These are phyloP conservation scores for Thaleichthys pacificus DNA, from an alignment of 2,797 vertebrate species.

Conservation along the genomic window DNA sequence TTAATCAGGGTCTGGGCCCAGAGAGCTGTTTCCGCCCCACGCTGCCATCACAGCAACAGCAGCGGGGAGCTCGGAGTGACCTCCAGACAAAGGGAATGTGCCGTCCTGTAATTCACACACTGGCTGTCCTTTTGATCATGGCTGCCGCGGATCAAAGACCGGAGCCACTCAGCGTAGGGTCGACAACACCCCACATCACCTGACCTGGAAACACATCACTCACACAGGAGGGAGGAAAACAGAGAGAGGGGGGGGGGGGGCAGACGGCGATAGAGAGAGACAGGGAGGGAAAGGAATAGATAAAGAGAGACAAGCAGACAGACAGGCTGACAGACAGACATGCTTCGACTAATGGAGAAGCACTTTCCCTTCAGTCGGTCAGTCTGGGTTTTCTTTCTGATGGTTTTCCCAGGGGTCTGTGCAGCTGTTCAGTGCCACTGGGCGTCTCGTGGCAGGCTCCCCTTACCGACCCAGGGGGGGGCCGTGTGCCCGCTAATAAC, in stretches of 20 bases:
- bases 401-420: not conserved
- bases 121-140: slow-evolving; percentile 40
- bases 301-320: too few relatives aligned
- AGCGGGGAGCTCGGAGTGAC: slow-evolving; percentile 22
- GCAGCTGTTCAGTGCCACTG: not conserved
- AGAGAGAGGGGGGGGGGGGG: too few relatives aligned
- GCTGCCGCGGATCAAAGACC: slow-evolving; percentile 34
- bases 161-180: slow-evolving; percentile 14
- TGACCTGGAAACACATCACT: slow-evolving; percentile 15
- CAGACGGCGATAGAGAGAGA: not conserved
- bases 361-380: not conserved
- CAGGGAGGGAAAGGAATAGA: not conserved
- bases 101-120: slow-evolving; percentile 22
- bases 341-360: too few relatives aligned
- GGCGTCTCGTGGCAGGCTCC: not conserved
- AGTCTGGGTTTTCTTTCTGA: not conserved
- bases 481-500: not conserved
- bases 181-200: not conserved
- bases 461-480: not conserved
- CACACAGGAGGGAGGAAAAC: not conserved
- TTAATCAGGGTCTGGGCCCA: too few relatives aligned
- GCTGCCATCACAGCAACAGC: not conserved
- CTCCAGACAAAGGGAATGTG: slow-evolving; percentile 16
- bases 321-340: not conserved
- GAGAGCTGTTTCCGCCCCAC: too few relatives aligned